A percentile compares a stretch with the other conserved stretches of the same genome.
Evolutionary conservation across 2,888 invertebrate genomes (phyloP).

Genomic region (Drymonia ruficornis): DNA sequence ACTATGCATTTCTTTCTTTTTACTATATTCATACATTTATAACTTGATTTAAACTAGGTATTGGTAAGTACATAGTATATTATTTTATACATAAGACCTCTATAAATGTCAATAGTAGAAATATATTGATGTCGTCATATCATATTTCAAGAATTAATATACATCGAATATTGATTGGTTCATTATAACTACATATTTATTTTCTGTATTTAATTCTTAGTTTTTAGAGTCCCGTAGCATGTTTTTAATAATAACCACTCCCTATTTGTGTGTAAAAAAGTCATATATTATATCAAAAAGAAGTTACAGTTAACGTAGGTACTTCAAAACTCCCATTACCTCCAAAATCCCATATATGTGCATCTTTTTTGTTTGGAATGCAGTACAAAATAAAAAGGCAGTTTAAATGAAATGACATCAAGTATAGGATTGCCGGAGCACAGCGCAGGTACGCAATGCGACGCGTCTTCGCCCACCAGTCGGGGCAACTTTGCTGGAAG

Average conservation of each 20-base stretch:
- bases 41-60: background rate
- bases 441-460: constrained; percentile 20
- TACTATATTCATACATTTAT: background rate
- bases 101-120: constrained; percentile 7
- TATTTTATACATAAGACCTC: background rate
- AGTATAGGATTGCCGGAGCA: background rate
- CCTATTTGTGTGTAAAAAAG: too few species aligned
- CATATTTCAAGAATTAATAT: constrained; percentile 32
- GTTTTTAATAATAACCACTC: too few species aligned
- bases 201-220: background rate
- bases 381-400: background rate
- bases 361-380: too few species aligned
- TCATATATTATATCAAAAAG: background rate
- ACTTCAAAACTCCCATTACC: background rate
- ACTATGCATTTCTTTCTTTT: too few species aligned
- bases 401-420: background rate
- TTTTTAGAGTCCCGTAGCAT: background rate
- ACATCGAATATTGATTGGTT: constrained; percentile 25
- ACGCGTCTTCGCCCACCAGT: constrained; percentile 31
- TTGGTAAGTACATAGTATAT: background rate
- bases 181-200: background rate
- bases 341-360: too few species aligned
- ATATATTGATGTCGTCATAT: constrained; percentile 27
- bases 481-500: constrained; percentile 47
- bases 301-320: background rate